Evolutionary conservation across 1,140 invertebrate genomes (phyloP), one percentile per base, ranked within the genome.

Genomic region (Pogonognathellus flavescens): DNA sequence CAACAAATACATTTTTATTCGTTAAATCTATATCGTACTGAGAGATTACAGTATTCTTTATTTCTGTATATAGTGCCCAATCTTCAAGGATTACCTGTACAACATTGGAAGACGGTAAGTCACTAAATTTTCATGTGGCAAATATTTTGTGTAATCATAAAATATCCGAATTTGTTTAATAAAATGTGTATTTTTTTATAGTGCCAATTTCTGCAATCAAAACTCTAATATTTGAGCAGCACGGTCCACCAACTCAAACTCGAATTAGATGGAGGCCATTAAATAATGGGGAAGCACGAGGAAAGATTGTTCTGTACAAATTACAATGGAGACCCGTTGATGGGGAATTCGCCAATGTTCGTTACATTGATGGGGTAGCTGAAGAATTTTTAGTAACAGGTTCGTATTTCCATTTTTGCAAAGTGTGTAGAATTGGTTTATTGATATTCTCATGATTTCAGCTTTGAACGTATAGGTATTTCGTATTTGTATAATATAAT

Each of bases 241-340:
- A 83, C 31, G 82, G 82, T 49, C 81, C 84, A 41, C n/a, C 80
- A 25, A 31, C 18, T 22, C 66, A 83, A 57, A 53, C 55, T 31
- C 25, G 85, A 72, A 20, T 86, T 14, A 41, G 60, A 14, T 87
- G 86, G 88, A 55, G 57, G 13, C 81, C 82, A 14, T 62, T 86
- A n/a, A 25, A 13, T 10, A 86, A 88, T 41, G 20, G 10, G n/a
- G 82, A 88, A 52, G 87, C 87, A 18, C 20, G 87, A 50, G 87
- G 87, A 18, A 81, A 70, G n/a, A 86, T 88, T 55, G 81, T 84
- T 11, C 16, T 86, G 53, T 88, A 88, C 82, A 88, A 88, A 85
- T 80, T 88, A 8, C 86, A 86, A 82, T 88, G 86, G 87, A 82
- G 86, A 76, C 41, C 80, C 1, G 55, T 80, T 13, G 60, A 85